Conservation (phyloP, 1,140 invertebrate species). For the Harlomillsia oculata region DNA sequence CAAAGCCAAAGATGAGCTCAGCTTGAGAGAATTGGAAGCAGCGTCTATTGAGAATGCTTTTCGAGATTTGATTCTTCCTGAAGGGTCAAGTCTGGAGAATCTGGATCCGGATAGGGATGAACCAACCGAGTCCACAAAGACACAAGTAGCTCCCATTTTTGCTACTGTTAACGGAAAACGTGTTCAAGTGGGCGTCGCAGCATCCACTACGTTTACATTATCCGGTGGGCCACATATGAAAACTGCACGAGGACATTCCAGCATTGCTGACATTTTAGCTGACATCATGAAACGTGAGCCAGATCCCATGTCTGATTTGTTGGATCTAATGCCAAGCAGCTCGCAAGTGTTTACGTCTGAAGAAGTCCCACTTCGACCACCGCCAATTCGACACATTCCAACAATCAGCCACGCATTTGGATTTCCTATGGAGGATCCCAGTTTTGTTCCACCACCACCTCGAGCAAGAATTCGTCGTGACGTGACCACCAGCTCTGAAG, state of each 20-base stretch:
- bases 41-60: background rate
- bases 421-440: slow-evolving; percentile 2
- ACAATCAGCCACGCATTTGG: too few relatives aligned
- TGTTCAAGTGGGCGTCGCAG: slow-evolving; percentile 12
- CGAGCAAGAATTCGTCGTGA: slow-evolving; percentile 1
- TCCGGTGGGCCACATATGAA: background rate
- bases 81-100: slow-evolving; percentile 1
- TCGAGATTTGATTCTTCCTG: background rate
- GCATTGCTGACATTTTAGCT: slow-evolving; percentile 28
- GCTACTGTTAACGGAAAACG: slow-evolving; percentile 9
- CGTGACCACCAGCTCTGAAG: background rate
- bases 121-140: background rate
- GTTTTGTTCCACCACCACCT: background rate
- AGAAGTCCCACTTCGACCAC: background rate
- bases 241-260: slow-evolving; percentile 6
- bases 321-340: slow-evolving; percentile 31
- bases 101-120: too few relatives aligned
- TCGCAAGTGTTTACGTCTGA: slow-evolving; percentile 7
- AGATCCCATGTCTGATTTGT: slow-evolving; percentile 13
- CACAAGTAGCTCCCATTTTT: slow-evolving; percentile 21
- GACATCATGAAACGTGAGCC: slow-evolving; percentile 24
- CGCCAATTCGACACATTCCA: too few relatives aligned
- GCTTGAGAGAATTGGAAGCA: background rate
- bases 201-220: background rate
- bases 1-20: background rate